Percentiles rank a stretch among this genome's conserved stretches.
phyloP scores from a whole-genome alignment of 1,140 invertebrate genomes.

The Drosophila ambigua region DNA sequence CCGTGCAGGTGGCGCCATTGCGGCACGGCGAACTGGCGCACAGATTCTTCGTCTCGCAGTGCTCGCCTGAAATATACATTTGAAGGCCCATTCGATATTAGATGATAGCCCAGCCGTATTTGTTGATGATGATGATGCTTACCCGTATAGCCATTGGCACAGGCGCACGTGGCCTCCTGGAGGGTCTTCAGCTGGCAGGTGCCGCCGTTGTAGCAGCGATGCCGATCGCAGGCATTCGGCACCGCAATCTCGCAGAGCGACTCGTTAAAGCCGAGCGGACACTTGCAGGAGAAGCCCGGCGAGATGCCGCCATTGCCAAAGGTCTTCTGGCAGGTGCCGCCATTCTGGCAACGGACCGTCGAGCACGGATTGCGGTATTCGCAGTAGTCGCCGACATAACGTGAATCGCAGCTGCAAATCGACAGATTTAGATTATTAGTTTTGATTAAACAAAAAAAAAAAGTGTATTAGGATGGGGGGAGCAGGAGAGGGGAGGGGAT shows the following conservation, averaged over 20 bases:
- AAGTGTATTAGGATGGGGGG: not conserved
- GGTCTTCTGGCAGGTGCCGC: conserved; percentile 93
- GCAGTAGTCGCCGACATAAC: conserved; percentile 97
- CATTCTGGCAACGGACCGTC: conserved; percentile 95
- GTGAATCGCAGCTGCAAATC: conserved; percentile 93
- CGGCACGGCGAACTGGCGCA: conserved; percentile 94
- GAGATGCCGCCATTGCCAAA: conserved; percentile 85
- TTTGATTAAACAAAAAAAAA: too few species aligned
- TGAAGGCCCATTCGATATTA: too few species aligned
- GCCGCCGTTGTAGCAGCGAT: conserved; percentile 94
- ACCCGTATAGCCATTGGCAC: conserved; percentile 94
- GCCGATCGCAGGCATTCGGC: conserved; percentile 94
- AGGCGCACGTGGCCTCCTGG: conserved; percentile 92
- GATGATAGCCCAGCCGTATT: too few species aligned
- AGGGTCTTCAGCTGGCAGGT: conserved; percentile 91
- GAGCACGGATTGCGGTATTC: conserved; percentile 96
- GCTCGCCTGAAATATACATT: conserved; percentile 87
- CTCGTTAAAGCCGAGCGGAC: conserved; percentile 95
- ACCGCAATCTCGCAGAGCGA: conserved; percentile 96
- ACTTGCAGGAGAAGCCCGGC: conserved; percentile 93
- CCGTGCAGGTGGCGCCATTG: conserved; percentile 93
- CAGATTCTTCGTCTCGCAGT: conserved; percentile 94
- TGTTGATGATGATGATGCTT: conserved; percentile 12
- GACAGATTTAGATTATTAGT: too few species aligned
- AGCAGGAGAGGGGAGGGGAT: not conserved